Percentiles rank a stretch among this genome's conserved stretches.
phyloP scores from a whole-genome alignment of 2,888 invertebrate species.

The Tenthredo distinguenda region DNA sequence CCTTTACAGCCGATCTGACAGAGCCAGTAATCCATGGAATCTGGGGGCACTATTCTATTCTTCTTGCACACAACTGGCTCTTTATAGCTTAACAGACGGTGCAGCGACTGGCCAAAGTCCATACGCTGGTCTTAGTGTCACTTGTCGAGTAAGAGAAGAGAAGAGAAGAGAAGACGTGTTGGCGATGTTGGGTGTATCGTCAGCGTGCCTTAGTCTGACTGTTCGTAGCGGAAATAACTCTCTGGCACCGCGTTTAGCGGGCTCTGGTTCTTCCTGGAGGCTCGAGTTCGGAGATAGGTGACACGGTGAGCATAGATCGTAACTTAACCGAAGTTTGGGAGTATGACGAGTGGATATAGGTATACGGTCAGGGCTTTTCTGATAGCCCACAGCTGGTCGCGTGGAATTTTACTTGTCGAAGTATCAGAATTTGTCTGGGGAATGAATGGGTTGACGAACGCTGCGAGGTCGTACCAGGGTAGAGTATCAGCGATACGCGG shows the following conservation, averaged over 20 bases:
- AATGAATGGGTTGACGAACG: constrained; percentile 38
- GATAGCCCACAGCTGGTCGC: background rate
- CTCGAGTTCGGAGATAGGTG: background rate
- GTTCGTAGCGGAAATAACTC: constrained; percentile 36
- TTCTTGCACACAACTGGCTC: background rate
- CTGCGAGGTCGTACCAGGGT: constrained; percentile 15
- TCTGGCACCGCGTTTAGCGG: constrained; percentile 19
- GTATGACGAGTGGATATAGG: background rate
- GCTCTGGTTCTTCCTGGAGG: background rate
- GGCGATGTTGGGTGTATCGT: constrained; percentile 10
- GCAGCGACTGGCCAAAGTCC: constrained; percentile 19
- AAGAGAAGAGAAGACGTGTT: background rate
- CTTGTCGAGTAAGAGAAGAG: background rate
- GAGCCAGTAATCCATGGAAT: constrained; percentile 28
- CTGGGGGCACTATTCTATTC: constrained; percentile 15
- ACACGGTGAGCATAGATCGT: background rate
- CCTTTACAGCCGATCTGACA: constrained; percentile 25
- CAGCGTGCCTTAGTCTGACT: constrained; percentile 43
- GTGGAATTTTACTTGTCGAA: constrained; percentile 19
- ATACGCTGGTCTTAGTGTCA: background rate
- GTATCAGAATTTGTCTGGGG: constrained; percentile 27
- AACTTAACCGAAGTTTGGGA: background rate
- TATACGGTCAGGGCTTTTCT: background rate
- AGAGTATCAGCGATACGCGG: background rate
- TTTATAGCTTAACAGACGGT: background rate